A percentile compares a stretch with the other conserved stretches of the same genome.
Evolutionary conservation across 1,140 invertebrate genomes (phyloP).

Genomic region (Procambarus virginalis): DNA sequence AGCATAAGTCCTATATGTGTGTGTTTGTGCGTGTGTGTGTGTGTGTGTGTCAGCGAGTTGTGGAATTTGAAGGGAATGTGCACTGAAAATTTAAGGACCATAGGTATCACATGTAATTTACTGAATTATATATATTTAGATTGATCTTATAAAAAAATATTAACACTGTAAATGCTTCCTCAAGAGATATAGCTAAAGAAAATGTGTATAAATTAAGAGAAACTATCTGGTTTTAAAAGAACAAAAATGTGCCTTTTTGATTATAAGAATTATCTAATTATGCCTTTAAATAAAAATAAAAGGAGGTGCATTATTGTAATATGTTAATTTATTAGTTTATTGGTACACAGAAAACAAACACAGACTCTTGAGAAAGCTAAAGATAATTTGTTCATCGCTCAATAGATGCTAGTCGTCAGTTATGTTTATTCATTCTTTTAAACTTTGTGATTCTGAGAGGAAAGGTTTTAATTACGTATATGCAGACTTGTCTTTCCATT

Average conservation of each 20-base stretch:
- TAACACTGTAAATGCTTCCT: background rate
- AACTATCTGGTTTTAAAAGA: background rate
- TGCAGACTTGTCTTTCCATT: background rate
- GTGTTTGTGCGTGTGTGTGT: too few species aligned
- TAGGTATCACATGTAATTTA: background rate
- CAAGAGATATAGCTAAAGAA: background rate
- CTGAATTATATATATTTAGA: background rate
- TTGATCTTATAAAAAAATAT: background rate
- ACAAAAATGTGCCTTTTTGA: conserved; percentile 6
- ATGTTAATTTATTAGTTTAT: background rate
- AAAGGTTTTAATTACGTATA: background rate
- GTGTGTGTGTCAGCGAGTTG: background rate
- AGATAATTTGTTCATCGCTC: conserved; percentile 5
- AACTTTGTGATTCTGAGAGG: background rate
- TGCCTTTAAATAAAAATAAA: background rate
- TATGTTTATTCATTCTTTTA: conserved; percentile 12
- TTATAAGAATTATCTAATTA: background rate
- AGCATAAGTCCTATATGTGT: background rate
- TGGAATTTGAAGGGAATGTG: background rate
- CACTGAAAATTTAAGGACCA: background rate
- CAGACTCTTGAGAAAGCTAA: conserved; percentile 8
- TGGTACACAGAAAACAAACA: background rate
- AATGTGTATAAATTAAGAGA: background rate
- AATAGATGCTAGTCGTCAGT: conserved; percentile 12
- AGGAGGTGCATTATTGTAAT: background rate